phyloP scores from a whole-genome alignment of 2,888 invertebrate genomes.

The Pseudolycoriella hygida region DNA sequence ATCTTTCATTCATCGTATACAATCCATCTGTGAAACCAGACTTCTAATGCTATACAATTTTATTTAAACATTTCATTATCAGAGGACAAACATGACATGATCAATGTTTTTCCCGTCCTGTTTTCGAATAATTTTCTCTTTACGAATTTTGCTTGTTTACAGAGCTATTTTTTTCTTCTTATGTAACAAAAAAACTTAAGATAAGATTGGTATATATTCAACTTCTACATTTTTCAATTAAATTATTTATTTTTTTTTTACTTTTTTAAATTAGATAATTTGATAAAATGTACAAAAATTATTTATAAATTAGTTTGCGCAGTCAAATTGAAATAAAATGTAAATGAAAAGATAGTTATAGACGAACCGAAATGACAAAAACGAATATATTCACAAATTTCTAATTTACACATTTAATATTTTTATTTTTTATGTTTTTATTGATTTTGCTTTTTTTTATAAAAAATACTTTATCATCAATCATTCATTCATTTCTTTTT shows the following conservation, averaged over 20 bases:
- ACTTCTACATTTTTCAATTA: background rate
- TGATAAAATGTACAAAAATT: background rate
- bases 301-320: background rate
- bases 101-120: background rate
- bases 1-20: background rate
- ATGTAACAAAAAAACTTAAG: no score
- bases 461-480: no score
- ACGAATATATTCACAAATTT: no score
- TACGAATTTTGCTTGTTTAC: background rate
- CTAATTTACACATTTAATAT: no score
- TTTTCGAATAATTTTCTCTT: background rate
- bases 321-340: background rate
- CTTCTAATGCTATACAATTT: background rate
- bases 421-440: no score
- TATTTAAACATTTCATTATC: background rate
- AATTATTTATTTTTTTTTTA: background rate
- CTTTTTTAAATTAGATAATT: background rate
- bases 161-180: background rate
- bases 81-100: background rate
- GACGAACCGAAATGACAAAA: no score
- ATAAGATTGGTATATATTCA: background rate
- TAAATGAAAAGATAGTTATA: no score
- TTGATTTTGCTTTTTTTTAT: no score
- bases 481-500: no score
- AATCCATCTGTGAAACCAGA: slow-evolving; percentile 1